These are phyloP conservation scores for Rhagonycha lutea DNA, from an alignment of 2,888 invertebrate species.

Conservation along the genomic window DNA sequence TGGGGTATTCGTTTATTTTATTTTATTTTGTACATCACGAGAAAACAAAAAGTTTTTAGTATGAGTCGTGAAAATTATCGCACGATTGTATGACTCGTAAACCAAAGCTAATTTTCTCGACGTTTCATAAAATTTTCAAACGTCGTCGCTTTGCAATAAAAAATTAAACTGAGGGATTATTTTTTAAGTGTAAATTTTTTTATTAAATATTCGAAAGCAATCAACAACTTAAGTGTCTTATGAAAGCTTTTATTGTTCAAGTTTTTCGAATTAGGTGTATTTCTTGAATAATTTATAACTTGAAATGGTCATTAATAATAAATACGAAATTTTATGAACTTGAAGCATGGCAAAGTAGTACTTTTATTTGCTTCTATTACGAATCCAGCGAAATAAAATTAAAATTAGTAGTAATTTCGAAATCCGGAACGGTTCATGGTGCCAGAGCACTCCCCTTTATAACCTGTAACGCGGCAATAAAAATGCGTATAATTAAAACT, in stretches of 20 bases:
- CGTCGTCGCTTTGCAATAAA: neutral
- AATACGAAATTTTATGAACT: conserved; percentile 29
- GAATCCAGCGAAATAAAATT: conserved; percentile 32
- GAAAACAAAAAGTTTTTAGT: neutral
- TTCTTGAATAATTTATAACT: conserved; percentile 24
- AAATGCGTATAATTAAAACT: conserved; percentile 38
- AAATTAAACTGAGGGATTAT: neutral
- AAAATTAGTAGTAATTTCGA: conserved; percentile 35
- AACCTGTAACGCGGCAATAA: conserved; percentile 37
- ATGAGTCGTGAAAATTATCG: neutral
- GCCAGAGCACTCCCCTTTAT: conserved; percentile 28
- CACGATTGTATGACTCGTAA: neutral
- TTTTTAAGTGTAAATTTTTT: neutral
- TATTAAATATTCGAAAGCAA: neutral
- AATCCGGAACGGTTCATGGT: conserved; percentile 31
- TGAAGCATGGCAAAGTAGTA: conserved; percentile 17
- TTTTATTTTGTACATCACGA: neutral
- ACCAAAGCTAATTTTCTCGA: neutral
- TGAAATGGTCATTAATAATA: conserved; percentile 28
- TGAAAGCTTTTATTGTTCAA: conserved; percentile 17
- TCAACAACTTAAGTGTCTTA: neutral
- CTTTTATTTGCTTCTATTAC: conserved; percentile 28
- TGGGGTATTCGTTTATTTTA: neutral
- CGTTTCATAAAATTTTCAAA: neutral
- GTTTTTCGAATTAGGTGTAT: conserved; percentile 23